Percentiles rank a stretch among this genome's conserved stretches.
These are phyloP conservation scores for Buphagus erythrorhynchus DNA, from an alignment of 2,797 vertebrate genomes.

Conservation along the genomic window DNA sequence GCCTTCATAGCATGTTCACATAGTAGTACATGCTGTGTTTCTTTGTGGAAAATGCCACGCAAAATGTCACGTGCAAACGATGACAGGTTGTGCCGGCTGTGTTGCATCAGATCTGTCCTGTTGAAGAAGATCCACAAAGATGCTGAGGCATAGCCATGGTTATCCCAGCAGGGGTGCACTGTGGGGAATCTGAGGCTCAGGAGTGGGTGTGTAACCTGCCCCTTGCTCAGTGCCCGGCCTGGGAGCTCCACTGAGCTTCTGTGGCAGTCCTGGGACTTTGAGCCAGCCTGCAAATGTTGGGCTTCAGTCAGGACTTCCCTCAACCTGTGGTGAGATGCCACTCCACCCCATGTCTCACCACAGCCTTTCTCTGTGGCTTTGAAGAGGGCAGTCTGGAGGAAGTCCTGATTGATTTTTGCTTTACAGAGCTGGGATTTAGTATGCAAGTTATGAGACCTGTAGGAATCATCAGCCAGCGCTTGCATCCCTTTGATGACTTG, in stretches of 20 bases:
- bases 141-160: fast-evolving
- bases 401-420: neutral
- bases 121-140: neutral
- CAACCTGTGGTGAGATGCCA: neutral
- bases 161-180: neutral
- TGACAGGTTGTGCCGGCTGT: neutral
- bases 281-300: neutral
- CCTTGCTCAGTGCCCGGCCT: fast-evolving
- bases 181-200: neutral
- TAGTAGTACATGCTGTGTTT: neutral
- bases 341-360: neutral
- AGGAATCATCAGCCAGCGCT: neutral
- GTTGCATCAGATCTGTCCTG: fast-evolving
- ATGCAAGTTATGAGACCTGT: neutral
- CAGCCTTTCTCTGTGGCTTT: neutral
- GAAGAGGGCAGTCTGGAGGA: neutral
- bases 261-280: neutral
- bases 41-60: neutral
- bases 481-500: neutral
- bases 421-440: neutral
- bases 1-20: neutral
- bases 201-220: neutral
- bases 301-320: neutral
- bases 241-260: neutral
- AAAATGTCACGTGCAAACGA: fast-evolving